A percentile compares a stretch with the other conserved stretches of the same genome.
Evolutionary conservation across 2,797 vertebrate species (phyloP).

Genomic region (Podargus strigoides): DNA sequence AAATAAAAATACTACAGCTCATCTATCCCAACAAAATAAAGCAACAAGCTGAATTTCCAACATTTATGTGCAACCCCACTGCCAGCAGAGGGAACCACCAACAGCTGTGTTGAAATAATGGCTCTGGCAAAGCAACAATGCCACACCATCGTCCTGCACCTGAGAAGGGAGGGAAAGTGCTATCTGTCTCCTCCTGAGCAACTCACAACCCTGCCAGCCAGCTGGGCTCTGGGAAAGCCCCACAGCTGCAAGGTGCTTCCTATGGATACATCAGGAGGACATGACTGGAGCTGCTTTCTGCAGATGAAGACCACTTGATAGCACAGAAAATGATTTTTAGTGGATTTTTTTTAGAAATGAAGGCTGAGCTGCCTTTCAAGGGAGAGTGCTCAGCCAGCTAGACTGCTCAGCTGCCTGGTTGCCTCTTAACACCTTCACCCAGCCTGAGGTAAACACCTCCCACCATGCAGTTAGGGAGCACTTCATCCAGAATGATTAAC

Average conservation of each 20-base stretch:
- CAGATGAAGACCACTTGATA: not conserved
- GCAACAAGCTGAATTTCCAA: not conserved
- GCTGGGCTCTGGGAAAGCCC: not conserved
- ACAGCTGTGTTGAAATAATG: not conserved
- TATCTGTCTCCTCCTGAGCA: not conserved
- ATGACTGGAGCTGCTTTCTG: accelerated
- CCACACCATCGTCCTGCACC: no score
- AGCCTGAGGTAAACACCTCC: not conserved
- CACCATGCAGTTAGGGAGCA: not conserved
- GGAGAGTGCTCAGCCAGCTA: not conserved
- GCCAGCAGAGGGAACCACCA: not conserved
- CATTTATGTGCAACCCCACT: not conserved
- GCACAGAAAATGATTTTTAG: not conserved
- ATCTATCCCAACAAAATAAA: not conserved
- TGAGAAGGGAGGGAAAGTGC: not conserved
- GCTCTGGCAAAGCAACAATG: not conserved
- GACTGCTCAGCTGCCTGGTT: not conserved
- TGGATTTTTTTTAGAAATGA: not conserved
- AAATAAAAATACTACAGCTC: not conserved
- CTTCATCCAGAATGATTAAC: not conserved
- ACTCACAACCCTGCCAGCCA: not conserved
- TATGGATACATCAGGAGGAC: not conserved
- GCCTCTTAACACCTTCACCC: not conserved
- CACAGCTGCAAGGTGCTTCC: not conserved
- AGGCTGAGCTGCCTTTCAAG: not conserved